Base-by-base conservation (phyloP, 2,888 invertebrate species). In the Eurytoma adleriae region DNA sequence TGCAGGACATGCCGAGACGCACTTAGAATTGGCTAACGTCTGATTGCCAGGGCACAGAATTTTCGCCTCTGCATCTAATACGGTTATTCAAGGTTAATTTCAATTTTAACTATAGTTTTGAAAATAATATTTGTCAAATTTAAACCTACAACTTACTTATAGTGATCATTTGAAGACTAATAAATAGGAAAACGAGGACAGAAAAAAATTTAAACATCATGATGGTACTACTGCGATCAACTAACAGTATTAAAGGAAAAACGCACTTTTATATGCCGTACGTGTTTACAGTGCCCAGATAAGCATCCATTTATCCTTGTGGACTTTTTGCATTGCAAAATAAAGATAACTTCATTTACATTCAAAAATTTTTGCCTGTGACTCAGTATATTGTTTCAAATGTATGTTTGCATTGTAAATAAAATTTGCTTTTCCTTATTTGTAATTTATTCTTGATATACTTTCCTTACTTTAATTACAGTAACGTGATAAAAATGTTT, bases 1-100 rank as follows among this genome's bases (percentile, higher is more conserved):
- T 3, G 67, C 20, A 27, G 74, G 74, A 27, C 67, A 74, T 1
- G 40, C 24, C 20, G 20, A 48, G n/a, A 66, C 57, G n/a, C 74
- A 74, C 3, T 7, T 12, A 1, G n/a, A 2, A n/a, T 4, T 16
- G 16, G 40, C 40, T 40, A 24, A 56, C 4, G 68, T 69, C 54
- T 69, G n/a, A 56, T 56, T 69, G 0, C 3, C 3, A 0, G 68
- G 68, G 30, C 68, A 69, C 0, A 12, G 10, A 56, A 48, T 40
- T 1, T 14, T 66, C 3, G 56, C 56, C 5, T 62, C 62, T 10
- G 16, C 30, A 27, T 30, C 62, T 62, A n/a, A 14, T 0, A 62
- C 27, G 1, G 14, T 61, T 61, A 14, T 24, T 61, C 10, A 10
- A 61, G 14, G 12, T 57, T 57, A 57, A 61, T 27, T n/a, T 3